These are phyloP conservation scores for Gymnorhina tibicen DNA, from an alignment of 2,113 vertebrate genomes.

Conservation along the genomic window DNA sequence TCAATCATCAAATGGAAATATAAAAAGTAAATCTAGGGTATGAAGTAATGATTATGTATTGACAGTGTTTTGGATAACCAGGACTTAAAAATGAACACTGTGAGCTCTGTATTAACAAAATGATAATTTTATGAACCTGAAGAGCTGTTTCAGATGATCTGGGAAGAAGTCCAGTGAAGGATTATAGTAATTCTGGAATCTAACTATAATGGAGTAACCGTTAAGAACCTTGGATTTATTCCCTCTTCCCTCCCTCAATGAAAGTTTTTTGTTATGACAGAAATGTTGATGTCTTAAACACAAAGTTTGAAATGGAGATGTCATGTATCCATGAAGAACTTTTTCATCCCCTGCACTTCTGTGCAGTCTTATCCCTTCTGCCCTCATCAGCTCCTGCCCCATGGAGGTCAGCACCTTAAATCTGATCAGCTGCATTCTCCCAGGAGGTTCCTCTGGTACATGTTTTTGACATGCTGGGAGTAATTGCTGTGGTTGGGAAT, in stretches of 20 bases:
- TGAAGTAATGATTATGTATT: neutral
- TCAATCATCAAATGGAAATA: neutral
- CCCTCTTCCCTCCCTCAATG: neutral
- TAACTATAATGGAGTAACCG: neutral
- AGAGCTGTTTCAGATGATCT: neutral
- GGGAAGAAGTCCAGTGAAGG: neutral
- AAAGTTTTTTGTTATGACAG: neutral
- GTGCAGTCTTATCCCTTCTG: neutral
- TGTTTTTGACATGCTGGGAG: neutral
- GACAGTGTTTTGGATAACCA: neutral
- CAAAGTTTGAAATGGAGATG: neutral
- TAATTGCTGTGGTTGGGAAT: neutral
- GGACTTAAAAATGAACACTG: neutral
- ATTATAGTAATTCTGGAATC: neutral
- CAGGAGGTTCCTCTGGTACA: neutral
- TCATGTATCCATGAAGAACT: neutral
- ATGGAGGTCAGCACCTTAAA: neutral
- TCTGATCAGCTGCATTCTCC: neutral
- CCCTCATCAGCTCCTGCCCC: neutral
- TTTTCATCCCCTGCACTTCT: neutral
- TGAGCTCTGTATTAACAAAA: neutral
- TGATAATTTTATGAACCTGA: neutral
- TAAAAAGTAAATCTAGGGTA: neutral
- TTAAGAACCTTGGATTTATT: neutral
- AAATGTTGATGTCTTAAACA: neutral